Percentiles rank a stretch among this genome's conserved stretches.
These are phyloP conservation scores for Phoebastria nigripes DNA, from an alignment of 2,797 vertebrate genomes.

Conservation along the genomic window DNA sequence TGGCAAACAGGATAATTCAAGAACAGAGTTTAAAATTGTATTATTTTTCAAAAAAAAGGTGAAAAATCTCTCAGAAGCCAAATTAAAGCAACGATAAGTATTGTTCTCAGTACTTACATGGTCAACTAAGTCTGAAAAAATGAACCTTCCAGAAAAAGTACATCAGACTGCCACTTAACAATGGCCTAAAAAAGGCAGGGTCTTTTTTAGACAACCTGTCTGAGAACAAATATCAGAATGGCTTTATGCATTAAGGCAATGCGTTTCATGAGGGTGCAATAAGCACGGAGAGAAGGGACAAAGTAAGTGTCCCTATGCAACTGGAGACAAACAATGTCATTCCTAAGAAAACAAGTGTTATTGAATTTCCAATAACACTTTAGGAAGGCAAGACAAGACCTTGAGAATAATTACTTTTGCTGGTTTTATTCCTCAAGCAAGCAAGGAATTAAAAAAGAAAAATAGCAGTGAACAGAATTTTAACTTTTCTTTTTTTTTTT, in stretches of 20 bases:
- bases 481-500: neutral
- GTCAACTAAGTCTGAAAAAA: neutral
- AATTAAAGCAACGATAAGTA: neutral
- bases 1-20: neutral
- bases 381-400: neutral
- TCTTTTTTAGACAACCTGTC: neutral
- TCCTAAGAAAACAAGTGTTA: slow-evolving; percentile 11
- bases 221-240: neutral
- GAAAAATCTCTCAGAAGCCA: neutral
- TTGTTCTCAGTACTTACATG: neutral
- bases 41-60: neutral
- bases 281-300: neutral
- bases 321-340: neutral
- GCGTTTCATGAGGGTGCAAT: neutral
- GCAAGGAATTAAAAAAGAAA: neutral
- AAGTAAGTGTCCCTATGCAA: neutral
- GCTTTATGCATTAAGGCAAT: neutral
- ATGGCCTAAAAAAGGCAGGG: neutral
- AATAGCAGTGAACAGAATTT: neutral
- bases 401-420: slow-evolving; percentile 8
- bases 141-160: neutral
- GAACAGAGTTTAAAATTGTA: neutral
- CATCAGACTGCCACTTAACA: neutral
- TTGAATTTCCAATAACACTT: neutral
- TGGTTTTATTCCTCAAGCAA: slow-evolving; percentile 3